These are phyloP conservation scores for Tenebrosternarchus preto DNA, from an alignment of 2,113 vertebrate genomes.

Conservation along the genomic window DNA sequence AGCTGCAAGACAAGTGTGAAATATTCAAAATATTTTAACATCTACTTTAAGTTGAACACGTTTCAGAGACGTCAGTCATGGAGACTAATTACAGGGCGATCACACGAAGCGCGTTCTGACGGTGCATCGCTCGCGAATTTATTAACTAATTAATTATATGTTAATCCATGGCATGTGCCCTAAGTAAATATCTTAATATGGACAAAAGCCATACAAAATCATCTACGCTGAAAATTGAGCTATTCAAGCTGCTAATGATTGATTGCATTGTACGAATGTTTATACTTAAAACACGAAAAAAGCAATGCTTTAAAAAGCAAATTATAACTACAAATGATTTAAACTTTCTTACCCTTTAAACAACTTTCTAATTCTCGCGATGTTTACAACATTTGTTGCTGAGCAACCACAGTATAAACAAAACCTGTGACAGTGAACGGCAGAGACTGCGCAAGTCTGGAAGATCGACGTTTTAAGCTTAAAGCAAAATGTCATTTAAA, in stretches of 20 bases:
- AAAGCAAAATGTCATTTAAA: slow-evolving; percentile 58
- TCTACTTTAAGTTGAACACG: neutral
- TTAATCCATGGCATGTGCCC: too few relatives aligned
- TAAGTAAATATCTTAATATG: too few relatives aligned
- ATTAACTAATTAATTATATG: slow-evolving; percentile 1
- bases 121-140: neutral
- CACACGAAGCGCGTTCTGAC: slow-evolving; percentile 2
- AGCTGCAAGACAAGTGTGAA: too few relatives aligned
- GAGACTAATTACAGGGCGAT: slow-evolving; percentile 9
- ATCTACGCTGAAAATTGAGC: too few relatives aligned
- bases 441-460: neutral
- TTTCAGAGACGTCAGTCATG: neutral
- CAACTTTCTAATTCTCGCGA: slow-evolving; percentile 28
- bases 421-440: neutral
- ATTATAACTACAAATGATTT: neutral
- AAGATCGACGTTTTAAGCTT: too few relatives aligned
- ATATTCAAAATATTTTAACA: neutral
- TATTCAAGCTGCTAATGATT: too few relatives aligned
- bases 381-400: slow-evolving; percentile 47
- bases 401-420: slow-evolving; percentile 51
- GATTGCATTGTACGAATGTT: too few relatives aligned
- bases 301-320: neutral
- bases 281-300: neutral
- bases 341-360: neutral
- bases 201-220: too few relatives aligned